Evolutionary conservation across 2,113 vertebrate species (phyloP).

Genomic region (Smithornis capensis): DNA sequence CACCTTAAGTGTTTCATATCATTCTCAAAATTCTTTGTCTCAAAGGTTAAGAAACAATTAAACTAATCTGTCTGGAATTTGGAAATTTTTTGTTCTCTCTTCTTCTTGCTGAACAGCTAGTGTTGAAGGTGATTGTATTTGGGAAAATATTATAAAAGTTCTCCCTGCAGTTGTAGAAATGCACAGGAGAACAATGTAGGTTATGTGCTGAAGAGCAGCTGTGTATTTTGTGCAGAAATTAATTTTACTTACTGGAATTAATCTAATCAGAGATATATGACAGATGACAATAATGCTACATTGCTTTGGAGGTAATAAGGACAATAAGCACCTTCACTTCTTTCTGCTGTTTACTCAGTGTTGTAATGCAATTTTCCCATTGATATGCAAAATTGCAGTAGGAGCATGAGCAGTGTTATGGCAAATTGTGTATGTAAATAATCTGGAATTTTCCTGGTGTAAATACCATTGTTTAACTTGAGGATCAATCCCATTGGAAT

Average conservation of each 20-base stretch:
- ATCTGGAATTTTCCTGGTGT: background rate
- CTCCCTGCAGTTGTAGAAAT: background rate
- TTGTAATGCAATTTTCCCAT: slow-evolving; percentile 4
- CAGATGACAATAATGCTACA: background rate
- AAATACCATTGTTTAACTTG: background rate
- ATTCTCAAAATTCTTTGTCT: background rate
- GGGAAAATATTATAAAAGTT: background rate
- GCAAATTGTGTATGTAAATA: background rate
- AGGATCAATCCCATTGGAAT: background rate
- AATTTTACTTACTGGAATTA: background rate
- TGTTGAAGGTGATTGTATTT: background rate
- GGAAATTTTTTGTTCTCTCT: background rate
- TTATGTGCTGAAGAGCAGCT: background rate
- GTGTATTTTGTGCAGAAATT: background rate
- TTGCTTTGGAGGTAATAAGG: background rate
- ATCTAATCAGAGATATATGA: background rate
- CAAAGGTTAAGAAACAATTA: background rate
- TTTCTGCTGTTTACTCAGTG: background rate
- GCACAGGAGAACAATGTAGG: background rate
- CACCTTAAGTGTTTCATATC: background rate
- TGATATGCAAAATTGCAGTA: slow-evolving; percentile 22
- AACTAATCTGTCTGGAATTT: background rate
- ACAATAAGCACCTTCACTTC: background rate
- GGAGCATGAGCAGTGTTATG: background rate
- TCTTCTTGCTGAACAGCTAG: background rate